Conservation (phyloP, 2,797 vertebrate species). For the Prionace glauca region DNA sequence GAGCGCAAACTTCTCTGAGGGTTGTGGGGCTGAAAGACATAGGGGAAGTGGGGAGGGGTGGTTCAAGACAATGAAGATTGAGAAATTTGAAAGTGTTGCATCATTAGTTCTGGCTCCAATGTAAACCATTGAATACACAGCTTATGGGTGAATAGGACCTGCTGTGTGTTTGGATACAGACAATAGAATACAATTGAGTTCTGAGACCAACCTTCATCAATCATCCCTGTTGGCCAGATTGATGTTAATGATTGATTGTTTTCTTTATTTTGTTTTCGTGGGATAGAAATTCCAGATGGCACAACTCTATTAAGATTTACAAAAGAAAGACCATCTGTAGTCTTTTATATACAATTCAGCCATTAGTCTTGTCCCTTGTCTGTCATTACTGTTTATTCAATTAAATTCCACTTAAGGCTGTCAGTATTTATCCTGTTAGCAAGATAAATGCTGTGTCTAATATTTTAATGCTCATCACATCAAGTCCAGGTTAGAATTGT, state of each 20-base stretch:
- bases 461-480: neutral
- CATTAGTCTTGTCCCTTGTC: neutral
- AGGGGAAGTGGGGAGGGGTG: neutral
- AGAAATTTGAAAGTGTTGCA: neutral
- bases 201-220: neutral
- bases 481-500: neutral
- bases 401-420: neutral
- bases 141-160: neutral
- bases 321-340: neutral
- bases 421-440: neutral
- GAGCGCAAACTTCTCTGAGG: neutral
- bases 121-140: too few relatives aligned
- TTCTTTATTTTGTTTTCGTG: neutral
- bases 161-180: neutral
- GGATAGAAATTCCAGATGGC: neutral
- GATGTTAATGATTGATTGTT: neutral
- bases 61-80: neutral
- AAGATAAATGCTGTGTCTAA: neutral
- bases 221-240: neutral
- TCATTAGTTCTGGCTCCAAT: neutral
- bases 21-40: neutral
- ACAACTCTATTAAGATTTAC: neutral
- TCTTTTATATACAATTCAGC: neutral
- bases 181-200: neutral
- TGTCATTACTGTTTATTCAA: neutral